These are phyloP conservation scores for Luidia sarsii DNA, from an alignment of 53 echinoderm and acorn worm species.

Conservation along the genomic window DNA sequence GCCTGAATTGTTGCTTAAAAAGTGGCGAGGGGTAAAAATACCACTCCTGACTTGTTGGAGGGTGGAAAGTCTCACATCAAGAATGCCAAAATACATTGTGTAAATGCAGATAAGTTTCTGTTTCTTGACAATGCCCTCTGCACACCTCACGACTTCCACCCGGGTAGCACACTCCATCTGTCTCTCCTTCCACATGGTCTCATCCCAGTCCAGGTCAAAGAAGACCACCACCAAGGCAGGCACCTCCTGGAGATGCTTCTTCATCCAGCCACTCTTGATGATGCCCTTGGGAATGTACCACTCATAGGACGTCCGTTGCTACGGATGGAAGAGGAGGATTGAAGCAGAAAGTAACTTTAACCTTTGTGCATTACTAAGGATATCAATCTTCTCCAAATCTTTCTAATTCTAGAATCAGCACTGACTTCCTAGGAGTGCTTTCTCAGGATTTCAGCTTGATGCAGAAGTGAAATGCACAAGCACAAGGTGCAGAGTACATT, in stretches of 20 bases:
- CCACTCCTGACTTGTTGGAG: too few species aligned
- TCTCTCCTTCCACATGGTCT: slow-evolving; percentile 85
- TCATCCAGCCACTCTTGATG: slow-evolving; percentile 95
- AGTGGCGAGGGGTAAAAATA: too few species aligned
- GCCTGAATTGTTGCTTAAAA: too few species aligned
- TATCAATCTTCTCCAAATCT: background rate
- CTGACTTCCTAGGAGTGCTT: too few species aligned
- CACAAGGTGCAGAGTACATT: too few species aligned
- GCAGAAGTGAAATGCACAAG: too few species aligned
- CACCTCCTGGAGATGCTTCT: slow-evolving; percentile 84
- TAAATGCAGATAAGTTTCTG: too few species aligned
- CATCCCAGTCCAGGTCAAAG: slow-evolving; percentile 98
- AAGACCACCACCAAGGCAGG: slow-evolving; percentile 94
- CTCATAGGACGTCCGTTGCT: slow-evolving; percentile 96
- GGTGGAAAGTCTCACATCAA: too few species aligned
- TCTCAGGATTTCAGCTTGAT: too few species aligned
- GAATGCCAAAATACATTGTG: too few species aligned
- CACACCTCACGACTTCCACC: slow-evolving; percentile 94
- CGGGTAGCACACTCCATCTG: slow-evolving; percentile 97
- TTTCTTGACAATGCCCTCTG: too few species aligned
- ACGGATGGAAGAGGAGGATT: background rate
- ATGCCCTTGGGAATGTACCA: slow-evolving; percentile 99
- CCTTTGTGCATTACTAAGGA: background rate
- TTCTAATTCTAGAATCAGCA: background rate
- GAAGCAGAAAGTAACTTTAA: background rate